Evolutionary conservation across 2,888 invertebrate genomes (phyloP).

Genomic region (Chrysotoxum bicinctum): DNA sequence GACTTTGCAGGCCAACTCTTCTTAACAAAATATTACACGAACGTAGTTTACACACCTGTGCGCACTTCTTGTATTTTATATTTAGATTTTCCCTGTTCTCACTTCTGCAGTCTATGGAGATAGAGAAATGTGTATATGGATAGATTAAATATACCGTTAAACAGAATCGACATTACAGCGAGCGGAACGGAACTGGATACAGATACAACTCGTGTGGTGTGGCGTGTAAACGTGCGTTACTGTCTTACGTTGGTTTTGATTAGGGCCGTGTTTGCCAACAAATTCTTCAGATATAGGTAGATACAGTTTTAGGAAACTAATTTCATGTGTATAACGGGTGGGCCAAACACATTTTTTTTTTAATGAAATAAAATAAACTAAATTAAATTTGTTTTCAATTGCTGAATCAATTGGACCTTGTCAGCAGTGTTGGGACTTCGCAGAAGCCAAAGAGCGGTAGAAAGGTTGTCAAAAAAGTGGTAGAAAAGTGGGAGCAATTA

Average conservation of each 20-base stretch:
- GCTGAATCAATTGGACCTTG: too few relatives aligned
- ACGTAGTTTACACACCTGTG: conserved; percentile 59
- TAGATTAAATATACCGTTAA: neutral
- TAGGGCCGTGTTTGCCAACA: neutral
- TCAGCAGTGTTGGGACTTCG: too few relatives aligned
- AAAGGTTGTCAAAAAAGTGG: too few relatives aligned
- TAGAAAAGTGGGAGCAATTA: too few relatives aligned
- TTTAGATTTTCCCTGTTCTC: conserved; percentile 2
- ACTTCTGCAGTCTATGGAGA: neutral
- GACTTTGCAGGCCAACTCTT: conserved; percentile 25
- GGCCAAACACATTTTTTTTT: too few relatives aligned
- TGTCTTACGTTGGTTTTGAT: neutral
- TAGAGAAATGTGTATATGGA: neutral
- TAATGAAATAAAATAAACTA: too few relatives aligned
- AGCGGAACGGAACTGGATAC: neutral
- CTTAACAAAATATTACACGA: neutral
- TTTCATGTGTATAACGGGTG: too few relatives aligned
- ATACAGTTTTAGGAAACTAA: too few relatives aligned
- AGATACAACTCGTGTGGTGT: too few relatives aligned
- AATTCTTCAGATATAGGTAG: too few relatives aligned
- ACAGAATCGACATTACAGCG: neutral
- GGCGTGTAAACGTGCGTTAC: conserved; percentile 29
- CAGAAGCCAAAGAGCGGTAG: too few relatives aligned
- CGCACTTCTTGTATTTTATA: conserved; percentile 8
- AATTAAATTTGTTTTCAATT: too few relatives aligned